Percentiles rank a stretch among this genome's conserved stretches.
These are phyloP conservation scores for Halcyon leucocephala DNA, from an alignment of 2,797 vertebrate species.

Conservation along the genomic window DNA sequence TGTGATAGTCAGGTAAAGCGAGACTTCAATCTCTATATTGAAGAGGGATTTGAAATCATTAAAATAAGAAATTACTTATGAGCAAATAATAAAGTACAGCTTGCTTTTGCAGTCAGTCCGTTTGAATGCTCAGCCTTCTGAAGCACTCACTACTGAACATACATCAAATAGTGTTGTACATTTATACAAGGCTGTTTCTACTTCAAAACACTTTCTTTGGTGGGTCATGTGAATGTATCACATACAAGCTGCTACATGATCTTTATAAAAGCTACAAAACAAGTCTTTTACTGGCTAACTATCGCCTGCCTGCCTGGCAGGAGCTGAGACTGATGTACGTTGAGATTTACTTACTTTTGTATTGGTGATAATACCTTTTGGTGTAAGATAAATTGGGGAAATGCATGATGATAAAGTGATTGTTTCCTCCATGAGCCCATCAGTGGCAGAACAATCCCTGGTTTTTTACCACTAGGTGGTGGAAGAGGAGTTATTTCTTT, in stretches of 20 bases:
- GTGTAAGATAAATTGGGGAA: not conserved
- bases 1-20: not conserved
- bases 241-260: not conserved
- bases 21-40: not conserved
- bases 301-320: not conserved
- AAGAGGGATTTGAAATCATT: not conserved
- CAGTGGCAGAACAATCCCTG: not conserved
- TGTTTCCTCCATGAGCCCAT: not conserved
- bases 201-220: not conserved
- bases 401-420: not conserved
- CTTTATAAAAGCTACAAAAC: not conserved
- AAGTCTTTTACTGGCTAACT: not conserved
- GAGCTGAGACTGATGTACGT: not conserved
- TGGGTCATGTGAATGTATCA: not conserved
- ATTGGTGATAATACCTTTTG: not conserved
- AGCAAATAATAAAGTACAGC: not conserved
- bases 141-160: not conserved
- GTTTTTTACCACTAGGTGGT: constrained; percentile 33
- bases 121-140: not conserved
- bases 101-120: not conserved
- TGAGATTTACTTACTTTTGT: not conserved
- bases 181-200: not conserved
- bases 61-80: not conserved
- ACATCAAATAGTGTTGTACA: not conserved
- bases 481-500: not conserved